Conservation (phyloP, 2,797 vertebrate species). For the Lerista edwardsae region DNA sequence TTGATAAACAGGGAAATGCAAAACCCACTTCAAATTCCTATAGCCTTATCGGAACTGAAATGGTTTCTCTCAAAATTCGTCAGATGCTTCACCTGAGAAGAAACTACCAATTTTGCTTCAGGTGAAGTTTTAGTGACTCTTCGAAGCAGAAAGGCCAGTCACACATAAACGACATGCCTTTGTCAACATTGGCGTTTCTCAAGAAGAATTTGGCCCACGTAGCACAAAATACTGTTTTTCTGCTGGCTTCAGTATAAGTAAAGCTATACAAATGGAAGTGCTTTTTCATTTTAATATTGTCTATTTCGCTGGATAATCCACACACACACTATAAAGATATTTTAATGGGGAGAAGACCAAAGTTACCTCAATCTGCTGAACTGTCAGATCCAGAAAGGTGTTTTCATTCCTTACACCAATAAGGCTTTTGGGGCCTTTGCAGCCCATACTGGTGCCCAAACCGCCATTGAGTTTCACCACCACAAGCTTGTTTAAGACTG, state of each 20-base stretch:
- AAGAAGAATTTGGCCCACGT: background rate
- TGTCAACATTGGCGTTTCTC: background rate
- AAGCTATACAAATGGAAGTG: background rate
- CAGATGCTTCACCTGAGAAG: background rate
- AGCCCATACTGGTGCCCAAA: slow-evolving; percentile 98
- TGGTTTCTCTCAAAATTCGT: background rate
- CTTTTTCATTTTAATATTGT: background rate
- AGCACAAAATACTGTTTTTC: background rate
- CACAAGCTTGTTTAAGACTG: slow-evolving; percentile 92
- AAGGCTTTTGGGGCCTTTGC: slow-evolving; percentile 96
- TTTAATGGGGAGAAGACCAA: background rate
- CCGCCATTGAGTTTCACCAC: slow-evolving; percentile 98
- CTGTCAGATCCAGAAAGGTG: slow-evolving; percentile 97
- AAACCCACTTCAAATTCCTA: background rate
- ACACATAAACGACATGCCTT: background rate
- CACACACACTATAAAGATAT: background rate
- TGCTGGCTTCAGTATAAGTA: background rate
- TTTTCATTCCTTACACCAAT: slow-evolving; percentile 98
- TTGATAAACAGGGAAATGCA: background rate
- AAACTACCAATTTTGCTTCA: background rate
- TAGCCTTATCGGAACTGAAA: background rate
- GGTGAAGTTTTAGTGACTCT: background rate
- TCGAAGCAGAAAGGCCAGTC: background rate
- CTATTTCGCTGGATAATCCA: background rate
- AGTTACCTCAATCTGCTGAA: slow-evolving; percentile 94